Base-by-base conservation (phyloP, 2,113 vertebrate genomes). In the Gallinago media region DNA sequence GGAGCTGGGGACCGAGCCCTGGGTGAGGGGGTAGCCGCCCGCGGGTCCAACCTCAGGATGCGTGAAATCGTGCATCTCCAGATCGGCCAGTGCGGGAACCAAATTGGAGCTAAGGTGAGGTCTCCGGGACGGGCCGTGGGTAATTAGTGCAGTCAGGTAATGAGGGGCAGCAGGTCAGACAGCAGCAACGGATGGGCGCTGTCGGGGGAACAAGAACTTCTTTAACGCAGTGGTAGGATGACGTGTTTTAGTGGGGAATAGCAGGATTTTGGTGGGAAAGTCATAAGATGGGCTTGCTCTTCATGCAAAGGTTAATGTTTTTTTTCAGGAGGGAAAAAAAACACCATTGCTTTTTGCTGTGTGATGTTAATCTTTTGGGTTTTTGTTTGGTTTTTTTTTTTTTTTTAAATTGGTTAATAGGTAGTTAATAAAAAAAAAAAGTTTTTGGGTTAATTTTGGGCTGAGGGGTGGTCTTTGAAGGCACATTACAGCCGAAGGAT, bases 31-130 rank as follows among this genome's bases (percentile, higher is more conserved):
- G 90, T 23, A 61, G 65, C 66, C 42, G 54, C 47, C 54, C 5
- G 26, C 22, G 34, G 52, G 21, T 67, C 22, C 11, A 27, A 82
- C 36, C 40, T n/a, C 89, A 98, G 88, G 89, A 99, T 99, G 99
- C 98, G 99, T 94, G 99, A 99, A 96, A 99, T 99, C 8, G 99
- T 99, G 47, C 99, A 99, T 90, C 98, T 99, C 83, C 99, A 99
- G 98, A 99, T 99, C 7, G 99, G 99, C 96, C 99, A 99, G 97
- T 99, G 99, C 52, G 99, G 99, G 44, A 99, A 99, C 98, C 99
- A 99, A 97, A 99, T 99, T 7, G 99, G 99, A 95, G 96, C 99
- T 34, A 99, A 99, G 99, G 99, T 99, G 98, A 97, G 98, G 42
- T 4, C 20, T 61, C 20, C 58, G 27, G 0, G 46, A 3, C 17